Evolutionary conservation across 2,888 invertebrate genomes (phyloP), one percentile per base, ranked within the genome.

Genomic region (Pollenia amentaria): DNA sequence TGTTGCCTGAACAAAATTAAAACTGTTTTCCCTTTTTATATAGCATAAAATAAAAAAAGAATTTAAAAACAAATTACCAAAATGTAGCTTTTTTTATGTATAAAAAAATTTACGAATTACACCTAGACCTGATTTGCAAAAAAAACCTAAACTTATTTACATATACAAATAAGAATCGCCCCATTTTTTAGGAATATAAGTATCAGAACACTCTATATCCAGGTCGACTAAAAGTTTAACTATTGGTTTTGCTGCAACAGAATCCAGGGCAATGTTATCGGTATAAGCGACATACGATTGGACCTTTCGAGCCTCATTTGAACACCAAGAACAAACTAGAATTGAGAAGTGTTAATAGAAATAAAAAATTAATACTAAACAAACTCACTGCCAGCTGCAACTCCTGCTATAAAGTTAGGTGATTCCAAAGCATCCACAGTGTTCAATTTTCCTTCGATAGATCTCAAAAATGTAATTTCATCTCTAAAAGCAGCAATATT

Each of bases 341-440:
- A 83, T n/a, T 14, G 18, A 29, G 44, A 7, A 16, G 2, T 9
- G 18, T 9, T n/a, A n/a, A n/a, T n/a, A n/a, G n/a, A n/a, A n/a
- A n/a, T n/a, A n/a, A n/a, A 2, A 18, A 44, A 21, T 46, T 8
- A 6, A 12, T 1, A 46, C 40, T 10, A n/a, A 8, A 2, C 10
- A 65, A 18, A 88, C 90, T 88, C 89, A 93, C 93, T 89, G 75
- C 93, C 93, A 3, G 93, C 93, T 57, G 91, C 90, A 1, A 91
- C 90, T 2, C 93, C 93, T 0, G 91, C 91, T 72, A 93, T 91
- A 51, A 93, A 93, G 87, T 93, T 93, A 0, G 93, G 93, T 11
- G 91, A 89, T 79, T 93, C 91, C n/a, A 93, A 80, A 8, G 91
- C 89, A 8, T 88, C 81, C 0, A 91, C 72, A 46, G 89, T 85